phyloP scores from a whole-genome alignment of 2,888 invertebrate species.

The Argynnis bischoffii region DNA sequence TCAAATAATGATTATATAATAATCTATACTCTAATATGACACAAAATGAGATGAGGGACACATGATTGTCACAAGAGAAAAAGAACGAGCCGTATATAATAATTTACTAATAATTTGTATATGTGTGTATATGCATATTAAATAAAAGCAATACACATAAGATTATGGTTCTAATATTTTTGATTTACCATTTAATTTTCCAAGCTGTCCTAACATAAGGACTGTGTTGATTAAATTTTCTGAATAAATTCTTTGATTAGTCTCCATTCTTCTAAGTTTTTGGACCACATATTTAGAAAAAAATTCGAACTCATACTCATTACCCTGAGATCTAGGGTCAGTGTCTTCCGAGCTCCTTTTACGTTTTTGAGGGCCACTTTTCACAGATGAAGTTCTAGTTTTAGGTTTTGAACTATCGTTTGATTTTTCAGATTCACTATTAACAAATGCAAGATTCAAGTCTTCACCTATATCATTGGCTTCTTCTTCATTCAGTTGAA shows the following conservation, averaged over 20 bases:
- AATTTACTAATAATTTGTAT: background rate
- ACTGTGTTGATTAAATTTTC: slow-evolving; percentile 79
- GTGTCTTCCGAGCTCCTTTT: slow-evolving; percentile 55
- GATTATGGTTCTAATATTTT: slow-evolving; percentile 60
- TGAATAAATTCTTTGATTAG: slow-evolving; percentile 76
- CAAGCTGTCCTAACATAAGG: slow-evolving; percentile 74
- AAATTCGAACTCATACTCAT: slow-evolving; percentile 74
- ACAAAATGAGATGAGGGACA: no score
- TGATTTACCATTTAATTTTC: slow-evolving; percentile 71
- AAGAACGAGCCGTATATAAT: no score
- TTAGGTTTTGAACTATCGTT: slow-evolving; percentile 53
- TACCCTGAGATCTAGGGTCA: slow-evolving; percentile 51
- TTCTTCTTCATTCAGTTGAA: slow-evolving; percentile 76
- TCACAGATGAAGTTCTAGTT: slow-evolving; percentile 48
- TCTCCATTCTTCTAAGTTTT: slow-evolving; percentile 75
- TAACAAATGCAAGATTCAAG: slow-evolving; percentile 62
- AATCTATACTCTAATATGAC: no score
- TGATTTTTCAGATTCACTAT: slow-evolving; percentile 46
- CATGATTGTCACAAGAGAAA: no score
- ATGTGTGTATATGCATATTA: background rate
- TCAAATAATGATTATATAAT: no score
- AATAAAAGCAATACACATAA: slow-evolving; percentile 15
- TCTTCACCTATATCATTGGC: slow-evolving; percentile 69
- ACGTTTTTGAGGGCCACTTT: slow-evolving; percentile 57
- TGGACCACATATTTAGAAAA: slow-evolving; percentile 78